Conservation (phyloP, 2,113 vertebrate species). For the Apeltes quadracus region DNA sequence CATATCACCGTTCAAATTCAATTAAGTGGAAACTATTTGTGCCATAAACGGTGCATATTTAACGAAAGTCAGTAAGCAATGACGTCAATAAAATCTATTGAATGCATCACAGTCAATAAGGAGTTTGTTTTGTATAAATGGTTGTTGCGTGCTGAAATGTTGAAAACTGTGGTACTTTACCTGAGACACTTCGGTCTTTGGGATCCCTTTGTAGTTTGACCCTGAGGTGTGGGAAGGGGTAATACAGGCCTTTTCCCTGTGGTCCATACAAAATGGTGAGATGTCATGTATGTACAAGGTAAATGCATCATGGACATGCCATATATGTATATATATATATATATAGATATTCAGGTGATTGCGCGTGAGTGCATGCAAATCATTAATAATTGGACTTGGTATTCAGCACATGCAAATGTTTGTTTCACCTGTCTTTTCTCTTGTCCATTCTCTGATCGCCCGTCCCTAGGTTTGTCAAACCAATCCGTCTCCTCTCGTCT, state of each 20-base stretch:
- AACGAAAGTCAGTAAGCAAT: slow-evolving; percentile 32
- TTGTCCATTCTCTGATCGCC: slow-evolving; percentile 89
- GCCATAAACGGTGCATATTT: slow-evolving; percentile 7
- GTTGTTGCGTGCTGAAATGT: slow-evolving; percentile 1
- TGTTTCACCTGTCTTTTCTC: slow-evolving; percentile 86
- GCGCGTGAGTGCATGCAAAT: slow-evolving; percentile 10
- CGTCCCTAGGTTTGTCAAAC: slow-evolving; percentile 97
- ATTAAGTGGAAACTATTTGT: neutral
- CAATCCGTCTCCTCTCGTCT: slow-evolving; percentile 96
- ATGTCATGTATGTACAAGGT: slow-evolving; percentile 17
- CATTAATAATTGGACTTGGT: neutral
- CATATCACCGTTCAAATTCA: neutral
- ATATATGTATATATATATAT: slow-evolving; percentile 5
- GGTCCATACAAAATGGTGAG: slow-evolving; percentile 53
- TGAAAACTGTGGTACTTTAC: slow-evolving; percentile 75
- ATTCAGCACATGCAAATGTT: neutral
- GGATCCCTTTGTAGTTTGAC: slow-evolving; percentile 92
- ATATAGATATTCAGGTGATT: slow-evolving; percentile 18
- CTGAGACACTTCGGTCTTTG: slow-evolving; percentile 98
- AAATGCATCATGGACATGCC: slow-evolving; percentile 14
- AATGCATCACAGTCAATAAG: slow-evolving; percentile 27
- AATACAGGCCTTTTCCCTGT: slow-evolving; percentile 91
- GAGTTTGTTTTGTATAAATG: slow-evolving; percentile 13
- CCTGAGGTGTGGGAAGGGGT: slow-evolving; percentile 92
- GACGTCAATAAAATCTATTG: slow-evolving; percentile 27